Evolutionary conservation across 2,113 vertebrate genomes (phyloP), one percentile per base, ranked within the genome.

Genomic region (Ictalurus punctatus): DNA sequence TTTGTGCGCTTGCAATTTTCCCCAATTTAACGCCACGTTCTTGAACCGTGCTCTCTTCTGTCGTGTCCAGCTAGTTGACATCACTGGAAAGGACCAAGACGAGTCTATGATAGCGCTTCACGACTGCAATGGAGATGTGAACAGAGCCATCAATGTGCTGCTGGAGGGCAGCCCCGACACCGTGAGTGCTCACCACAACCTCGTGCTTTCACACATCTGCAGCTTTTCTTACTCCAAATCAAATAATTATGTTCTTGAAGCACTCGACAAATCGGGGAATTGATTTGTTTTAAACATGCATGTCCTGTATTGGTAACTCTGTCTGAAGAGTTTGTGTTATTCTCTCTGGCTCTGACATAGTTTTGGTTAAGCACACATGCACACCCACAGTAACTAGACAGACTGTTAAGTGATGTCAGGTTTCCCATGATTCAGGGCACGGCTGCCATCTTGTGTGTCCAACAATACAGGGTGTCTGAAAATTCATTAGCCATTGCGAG

Each of bases 21-120:
- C 2, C 12, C 44, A 54, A 2, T 54, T 25, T 52, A 54, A 30
- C 0, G 25, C 16, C 2, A 1, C 6, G 27, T n/a, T 54, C 14
- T 56, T 58, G 27, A 30, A 17, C 6, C 52, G 5, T 65, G 88
- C 9, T 83, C 40, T 71, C 78, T 91, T 56, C 71, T 86, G 84
- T 34, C 92, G n/a, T 90, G 59, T 91, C 0, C 93, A 99, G 98
- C 96, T 99, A 95, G 97, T 99, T 5, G 98, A 99, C 95, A 99
- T 99, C 95, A 99, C 98, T 83, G 98, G 98, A 94, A 99, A 99
- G 96, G 98, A 99, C 95, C 98, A 99, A 95, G 98, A 99, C 0
- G 98, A 99, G 95, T 99, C 98, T 87, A 98, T 99, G 96, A 99
- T 99, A 83, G 98, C 98, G 85, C 96, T 99, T 94, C 98, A 99